These are phyloP conservation scores for Psix sp. DNA, from an alignment of 1,140 invertebrate genomes.

Conservation along the genomic window DNA sequence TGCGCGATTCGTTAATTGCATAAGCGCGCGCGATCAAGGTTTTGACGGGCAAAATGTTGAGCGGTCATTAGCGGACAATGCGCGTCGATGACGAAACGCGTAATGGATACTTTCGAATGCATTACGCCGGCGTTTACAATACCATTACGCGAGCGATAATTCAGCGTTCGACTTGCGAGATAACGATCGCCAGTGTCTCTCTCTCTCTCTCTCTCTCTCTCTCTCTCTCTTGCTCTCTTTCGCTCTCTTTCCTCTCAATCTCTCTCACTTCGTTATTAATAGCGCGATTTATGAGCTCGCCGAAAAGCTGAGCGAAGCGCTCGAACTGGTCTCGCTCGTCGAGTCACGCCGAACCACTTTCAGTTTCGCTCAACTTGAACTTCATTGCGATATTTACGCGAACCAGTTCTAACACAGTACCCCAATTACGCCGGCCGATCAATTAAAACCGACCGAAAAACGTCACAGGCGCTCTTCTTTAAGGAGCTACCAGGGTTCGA, in stretches of 20 bases:
- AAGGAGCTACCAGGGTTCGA: no score
- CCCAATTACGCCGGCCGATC: constrained; percentile 42
- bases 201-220: neutral
- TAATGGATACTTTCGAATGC: constrained; percentile 55
- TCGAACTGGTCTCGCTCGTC: constrained; percentile 46
- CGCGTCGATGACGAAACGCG: constrained; percentile 48
- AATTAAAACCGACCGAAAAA: constrained; percentile 38
- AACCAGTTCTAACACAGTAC: constrained; percentile 52
- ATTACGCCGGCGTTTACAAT: constrained; percentile 45
- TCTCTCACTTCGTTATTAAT: constrained; percentile 53
- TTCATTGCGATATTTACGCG: constrained; percentile 59
- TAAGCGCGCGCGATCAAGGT: constrained; percentile 49
- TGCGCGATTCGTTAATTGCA: constrained; percentile 60
- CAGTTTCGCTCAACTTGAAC: constrained; percentile 61
- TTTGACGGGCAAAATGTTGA: constrained; percentile 51
- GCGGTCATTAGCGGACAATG: constrained; percentile 45
- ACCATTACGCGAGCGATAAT: constrained; percentile 42
- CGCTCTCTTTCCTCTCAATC: constrained; percentile 39
- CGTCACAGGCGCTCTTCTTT: no score
- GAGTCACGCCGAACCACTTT: constrained; percentile 59
- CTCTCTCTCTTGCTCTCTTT: constrained; percentile 25
- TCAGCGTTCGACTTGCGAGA: constrained; percentile 31
- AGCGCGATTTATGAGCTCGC: constrained; percentile 30
- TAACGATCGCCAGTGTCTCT: constrained; percentile 40
- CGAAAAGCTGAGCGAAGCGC: constrained; percentile 17